Conservation (phyloP, 2,888 invertebrate genomes). For the Julus scanicus region DNA sequence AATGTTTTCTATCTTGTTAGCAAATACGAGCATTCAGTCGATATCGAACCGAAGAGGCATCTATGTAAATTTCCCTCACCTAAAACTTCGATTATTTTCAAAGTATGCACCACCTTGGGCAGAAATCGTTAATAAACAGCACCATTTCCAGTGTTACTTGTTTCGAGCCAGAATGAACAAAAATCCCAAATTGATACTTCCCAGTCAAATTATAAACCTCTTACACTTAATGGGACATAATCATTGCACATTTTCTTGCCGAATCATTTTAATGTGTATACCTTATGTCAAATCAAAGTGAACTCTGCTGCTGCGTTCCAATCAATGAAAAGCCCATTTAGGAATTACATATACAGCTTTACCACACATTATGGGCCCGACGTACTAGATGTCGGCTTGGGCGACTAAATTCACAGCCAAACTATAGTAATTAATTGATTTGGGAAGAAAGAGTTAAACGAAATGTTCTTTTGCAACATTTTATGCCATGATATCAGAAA, state of each 20-base stretch:
- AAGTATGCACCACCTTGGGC: slow-evolving; percentile 14
- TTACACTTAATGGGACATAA: slow-evolving; percentile 37
- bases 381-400: background rate
- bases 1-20: background rate
- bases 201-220: slow-evolving; percentile 31
- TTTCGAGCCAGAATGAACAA: background rate
- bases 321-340: slow-evolving; percentile 21
- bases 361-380: background rate
- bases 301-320: slow-evolving; percentile 40
- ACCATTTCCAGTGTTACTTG: background rate
- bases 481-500: background rate
- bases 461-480: background rate
- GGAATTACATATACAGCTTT: background rate
- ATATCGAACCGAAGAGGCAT: slow-evolving; percentile 28
- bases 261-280: slow-evolving; percentile 43
- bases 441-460: background rate
- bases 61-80: slow-evolving; percentile 45
- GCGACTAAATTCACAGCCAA: background rate
- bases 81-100: slow-evolving; percentile 40
- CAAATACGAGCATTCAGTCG: slow-evolving; percentile 1
- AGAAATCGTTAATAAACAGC: slow-evolving; percentile 37
- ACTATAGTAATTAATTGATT: slow-evolving; percentile 5
- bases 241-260: slow-evolving; percentile 40
- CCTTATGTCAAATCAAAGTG: slow-evolving; percentile 38
- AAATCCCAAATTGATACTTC: slow-evolving; percentile 47